Base-by-base conservation (phyloP, 37 sponge, comb jelly and placozoan species). In the Cladorhizidae sp. region DNA sequence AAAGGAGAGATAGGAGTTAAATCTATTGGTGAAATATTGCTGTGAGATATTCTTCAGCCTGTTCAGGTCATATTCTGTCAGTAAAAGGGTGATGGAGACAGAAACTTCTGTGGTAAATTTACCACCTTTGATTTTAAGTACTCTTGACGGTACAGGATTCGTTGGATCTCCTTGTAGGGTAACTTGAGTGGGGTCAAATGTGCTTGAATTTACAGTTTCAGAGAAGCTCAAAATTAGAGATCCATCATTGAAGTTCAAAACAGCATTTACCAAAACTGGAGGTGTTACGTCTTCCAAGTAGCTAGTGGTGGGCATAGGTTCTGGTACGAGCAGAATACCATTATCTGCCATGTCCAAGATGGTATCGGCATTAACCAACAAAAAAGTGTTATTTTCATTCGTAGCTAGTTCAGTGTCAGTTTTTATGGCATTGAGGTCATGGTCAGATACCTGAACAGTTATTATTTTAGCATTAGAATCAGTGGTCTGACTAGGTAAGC, bases 261-360 rank as follows among this genome's bases (percentile, higher is more conserved):
- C 25, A 29, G 59, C 84, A 58, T 32, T 40, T 0, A 22, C 72
- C 9, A 94, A 67, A 20, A 51, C 28, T 33, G 95, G 95, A 32
- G 55, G 50, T 1, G 83, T 80, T 21, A 43, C 76, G 45, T 95
- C 96, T 41, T 82, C 71, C 1, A 89, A 33, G 31, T 85, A 80
- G 31, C 35, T 54, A 29, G 40, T 40, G 25, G 86, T 75, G 8
- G 63, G 57, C 0, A 75, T 43, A 23, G 82, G 82, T 33, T 28
- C 43, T 20, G 51, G 15, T 29, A 85, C 9, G 2, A 80, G 63
- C 22, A 23, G 11, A 26, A 85, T 38, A 20, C 64, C 15, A 56
- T 94, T 94, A 32, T 85, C 80, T 15, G 69, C 79, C 92, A 91
- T 94, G 63, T 94, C 95, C 1, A 52, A 33, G 32, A 94, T 88